Evolutionary conservation across 1,140 invertebrate genomes (phyloP), one percentile per base, ranked within the genome.

Genomic region (Asobara japonica): DNA sequence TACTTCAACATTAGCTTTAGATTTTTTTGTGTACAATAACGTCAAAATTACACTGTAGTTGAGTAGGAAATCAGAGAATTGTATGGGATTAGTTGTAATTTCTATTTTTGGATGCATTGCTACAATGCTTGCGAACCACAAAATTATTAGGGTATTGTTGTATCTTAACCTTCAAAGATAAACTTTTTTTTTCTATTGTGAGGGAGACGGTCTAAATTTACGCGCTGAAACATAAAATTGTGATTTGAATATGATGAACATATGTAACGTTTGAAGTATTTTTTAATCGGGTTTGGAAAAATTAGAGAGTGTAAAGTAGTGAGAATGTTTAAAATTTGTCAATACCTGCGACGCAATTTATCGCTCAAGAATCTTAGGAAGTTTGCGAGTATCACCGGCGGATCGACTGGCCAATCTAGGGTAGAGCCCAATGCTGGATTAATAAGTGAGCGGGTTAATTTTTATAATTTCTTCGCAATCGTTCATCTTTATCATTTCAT

Each of bases 381-480:
- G 18, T 48, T 45, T 41, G 36, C 22, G 16, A 45, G 66, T 30
- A 61, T 72, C 11, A 33, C 74, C 16, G 41, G 25, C 3, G 72
- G 36, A 11, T 51, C 75, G 36, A 71, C 67, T 36, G 72, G 72
- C 29, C 65, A 64, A 18, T 29, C 45, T 8, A 25, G 8, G 20
- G 70, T 75, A 64, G 72, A 70, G 27, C 77, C 77, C 51, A 83
- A 83, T 45, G 84, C 83, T 18, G 83, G 85, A 41, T 79, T 87
- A 73, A 85, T 87, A 33, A 81, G 85, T 87, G 74, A 80, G 71
- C 68, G 4, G 1, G 20, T 33, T 36, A 33, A 56, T 22, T 65
- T 20, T 18, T 60, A 33, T 33, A 30, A 31, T 33, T 33, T 4
- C 10, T 41, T 41, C 10, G 36, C n/a, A 11, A 41, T 13, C 11